A percentile compares a stretch with the other conserved stretches of the same genome.
Conservation (phyloP, 2,888 invertebrate genomes). For the Plebejus anna region DNA sequence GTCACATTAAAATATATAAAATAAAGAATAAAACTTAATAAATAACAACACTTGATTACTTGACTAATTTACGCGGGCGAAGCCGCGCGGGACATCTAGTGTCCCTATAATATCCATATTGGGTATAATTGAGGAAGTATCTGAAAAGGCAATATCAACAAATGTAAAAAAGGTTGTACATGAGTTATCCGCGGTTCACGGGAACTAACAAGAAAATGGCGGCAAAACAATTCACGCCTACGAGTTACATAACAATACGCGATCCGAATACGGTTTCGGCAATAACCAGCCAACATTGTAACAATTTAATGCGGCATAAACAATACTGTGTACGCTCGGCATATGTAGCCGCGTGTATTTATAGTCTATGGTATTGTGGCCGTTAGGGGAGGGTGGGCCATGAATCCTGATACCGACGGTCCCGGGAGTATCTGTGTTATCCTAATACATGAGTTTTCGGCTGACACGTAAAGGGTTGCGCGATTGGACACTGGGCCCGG, state of each 20-base stretch:
- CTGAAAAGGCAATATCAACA: slow-evolving; percentile 5
- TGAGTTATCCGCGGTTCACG: slow-evolving; percentile 41
- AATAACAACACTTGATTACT: too few relatives aligned
- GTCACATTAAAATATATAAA: too few relatives aligned
- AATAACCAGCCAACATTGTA: slow-evolving; percentile 76
- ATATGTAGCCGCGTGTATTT: slow-evolving; percentile 72
- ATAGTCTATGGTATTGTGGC: slow-evolving; percentile 77
- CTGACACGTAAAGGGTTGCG: slow-evolving; percentile 61
- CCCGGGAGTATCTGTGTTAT: slow-evolving; percentile 46
- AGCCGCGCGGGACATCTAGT: too few relatives aligned
- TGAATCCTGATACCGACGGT: slow-evolving; percentile 76
- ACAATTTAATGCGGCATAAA: slow-evolving; percentile 78
- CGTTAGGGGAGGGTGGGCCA: slow-evolving; percentile 73
- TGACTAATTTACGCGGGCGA: too few relatives aligned
- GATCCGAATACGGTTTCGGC: slow-evolving; percentile 75
- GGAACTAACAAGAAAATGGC: slow-evolving; percentile 53
- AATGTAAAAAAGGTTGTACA: slow-evolving; percentile 18
- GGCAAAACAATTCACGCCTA: slow-evolving; percentile 58
- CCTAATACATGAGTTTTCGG: slow-evolving; percentile 40
- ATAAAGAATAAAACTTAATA: too few relatives aligned
- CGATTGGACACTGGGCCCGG: slow-evolving; percentile 66
- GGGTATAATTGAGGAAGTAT: background rate
- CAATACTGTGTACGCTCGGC: slow-evolving; percentile 70
- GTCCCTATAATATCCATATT: background rate
- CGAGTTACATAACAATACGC: slow-evolving; percentile 63